Evolutionary conservation across 92 coral and sea anemone species (phyloP).

Genomic region (Porites cylindrica): DNA sequence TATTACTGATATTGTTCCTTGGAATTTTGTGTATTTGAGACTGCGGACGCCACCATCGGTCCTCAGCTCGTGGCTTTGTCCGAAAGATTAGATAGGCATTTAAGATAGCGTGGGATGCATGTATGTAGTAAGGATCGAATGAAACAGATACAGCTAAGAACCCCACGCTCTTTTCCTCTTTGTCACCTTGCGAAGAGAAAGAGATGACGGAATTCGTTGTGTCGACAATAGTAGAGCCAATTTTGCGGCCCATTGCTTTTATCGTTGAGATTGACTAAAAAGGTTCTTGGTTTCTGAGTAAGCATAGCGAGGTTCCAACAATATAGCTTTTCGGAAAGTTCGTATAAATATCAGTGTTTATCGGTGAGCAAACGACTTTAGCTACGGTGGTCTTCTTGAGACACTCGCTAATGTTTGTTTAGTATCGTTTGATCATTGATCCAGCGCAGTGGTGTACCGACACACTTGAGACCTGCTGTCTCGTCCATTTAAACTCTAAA

Average conservation of each 20-base stretch:
- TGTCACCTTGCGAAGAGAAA: not conserved
- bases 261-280: conserved; percentile 25
- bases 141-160: not conserved
- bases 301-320: conserved; percentile 1
- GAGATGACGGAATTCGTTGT: conserved; percentile 2
- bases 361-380: conserved; percentile 33
- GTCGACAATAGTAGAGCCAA: conserved; percentile 41
- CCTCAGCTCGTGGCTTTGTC: conserved; percentile 20
- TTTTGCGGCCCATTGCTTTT: conserved; percentile 34
- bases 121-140: conserved; percentile 31
- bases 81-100: conserved; percentile 78
- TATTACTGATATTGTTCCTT: conserved; percentile 33
- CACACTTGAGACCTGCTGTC: conserved; percentile 14
- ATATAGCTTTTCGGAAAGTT: not conserved
- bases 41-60: conserved; percentile 50
- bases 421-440: conserved; percentile 44
- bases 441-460: conserved; percentile 26
- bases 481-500: not conserved
- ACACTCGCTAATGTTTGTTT: conserved; percentile 53
- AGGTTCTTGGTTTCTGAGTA: not conserved
- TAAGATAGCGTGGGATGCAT: conserved; percentile 35
- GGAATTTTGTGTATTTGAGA: conserved; percentile 50
- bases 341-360: conserved; percentile 43
- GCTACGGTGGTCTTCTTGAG: conserved; percentile 29
- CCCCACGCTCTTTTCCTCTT: not conserved